These are phyloP conservation scores for Odontothrips loti DNA, from an alignment of 2,888 invertebrate genomes.

Conservation along the genomic window DNA sequence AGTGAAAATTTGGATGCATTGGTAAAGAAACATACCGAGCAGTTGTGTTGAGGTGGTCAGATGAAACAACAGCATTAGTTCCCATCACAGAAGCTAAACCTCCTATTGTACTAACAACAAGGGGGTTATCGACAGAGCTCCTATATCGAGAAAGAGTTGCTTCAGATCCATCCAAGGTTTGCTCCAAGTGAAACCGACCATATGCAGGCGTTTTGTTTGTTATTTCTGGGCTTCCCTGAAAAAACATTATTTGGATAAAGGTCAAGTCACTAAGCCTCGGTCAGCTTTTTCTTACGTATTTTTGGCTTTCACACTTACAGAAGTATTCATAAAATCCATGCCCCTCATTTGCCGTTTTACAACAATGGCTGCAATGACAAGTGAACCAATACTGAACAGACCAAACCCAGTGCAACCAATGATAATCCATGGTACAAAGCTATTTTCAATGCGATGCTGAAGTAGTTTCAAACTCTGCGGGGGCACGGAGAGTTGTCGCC, in stretches of 20 bases:
- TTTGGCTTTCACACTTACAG: background rate
- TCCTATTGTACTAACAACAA: background rate
- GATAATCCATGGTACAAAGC: background rate
- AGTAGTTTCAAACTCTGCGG: background rate
- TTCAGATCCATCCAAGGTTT: slow-evolving; percentile 9
- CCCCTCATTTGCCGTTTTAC: slow-evolving; percentile 1
- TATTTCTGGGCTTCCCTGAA: background rate
- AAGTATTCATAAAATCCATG: background rate
- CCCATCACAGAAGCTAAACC: background rate
- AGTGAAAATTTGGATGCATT: no score
- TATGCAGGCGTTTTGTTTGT: background rate
- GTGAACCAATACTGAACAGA: background rate
- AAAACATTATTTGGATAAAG: background rate
- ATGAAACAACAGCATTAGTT: background rate
- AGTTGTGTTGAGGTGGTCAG: background rate
- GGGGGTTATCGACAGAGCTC: background rate
- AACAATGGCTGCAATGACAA: background rate
- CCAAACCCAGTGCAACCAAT: background rate
- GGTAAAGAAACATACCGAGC: background rate
- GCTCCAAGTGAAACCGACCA: background rate
- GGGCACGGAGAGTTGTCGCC: background rate
- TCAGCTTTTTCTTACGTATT: no score
- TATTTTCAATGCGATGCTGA: background rate
- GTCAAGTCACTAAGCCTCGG: background rate
- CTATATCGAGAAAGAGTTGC: slow-evolving; percentile 6